Conservation (phyloP, 2,888 invertebrate genomes). For the Dusona sp. region DNA sequence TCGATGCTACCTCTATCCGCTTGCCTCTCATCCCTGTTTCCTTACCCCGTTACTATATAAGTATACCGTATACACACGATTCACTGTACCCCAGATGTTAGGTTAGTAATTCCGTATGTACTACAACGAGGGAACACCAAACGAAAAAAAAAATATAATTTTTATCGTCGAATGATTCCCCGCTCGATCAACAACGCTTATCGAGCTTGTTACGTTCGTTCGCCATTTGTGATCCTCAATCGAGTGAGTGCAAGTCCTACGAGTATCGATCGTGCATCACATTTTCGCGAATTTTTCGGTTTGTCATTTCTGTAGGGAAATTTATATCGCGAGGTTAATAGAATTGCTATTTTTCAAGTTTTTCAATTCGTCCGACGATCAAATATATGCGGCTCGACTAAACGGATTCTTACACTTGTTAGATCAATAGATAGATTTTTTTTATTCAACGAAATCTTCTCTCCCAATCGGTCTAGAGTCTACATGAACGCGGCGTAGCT, state of each 20-base stretch:
- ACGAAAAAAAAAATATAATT: slow-evolving; percentile 12
- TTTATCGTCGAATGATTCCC: slow-evolving; percentile 32
- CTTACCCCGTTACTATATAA: slow-evolving; percentile 37
- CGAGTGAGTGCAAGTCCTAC: slow-evolving; percentile 20
- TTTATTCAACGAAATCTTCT: neutral
- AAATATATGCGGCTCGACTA: neutral
- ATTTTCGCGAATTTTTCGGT: neutral
- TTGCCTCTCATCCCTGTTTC: slow-evolving; percentile 14
- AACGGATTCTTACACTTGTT: too few species aligned
- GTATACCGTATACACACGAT: slow-evolving; percentile 37
- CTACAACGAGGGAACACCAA: slow-evolving; percentile 56
- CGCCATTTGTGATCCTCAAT: neutral
- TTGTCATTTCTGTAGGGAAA: neutral
- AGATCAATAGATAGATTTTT: neutral
- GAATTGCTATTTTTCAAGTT: neutral
- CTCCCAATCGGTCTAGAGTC: neutral
- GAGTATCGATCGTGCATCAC: slow-evolving; percentile 22
- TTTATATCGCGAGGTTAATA: slow-evolving; percentile 2
- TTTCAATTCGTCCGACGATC: neutral
- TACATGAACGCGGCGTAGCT: neutral
- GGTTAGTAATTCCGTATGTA: slow-evolving; percentile 50
- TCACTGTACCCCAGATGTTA: slow-evolving; percentile 57
- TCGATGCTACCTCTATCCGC: slow-evolving; percentile 50
- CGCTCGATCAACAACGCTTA: neutral
- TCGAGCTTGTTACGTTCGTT: slow-evolving; percentile 1